These are phyloP conservation scores for Lasius fuliginosus DNA, from an alignment of 2,888 invertebrate species.

Conservation along the genomic window DNA sequence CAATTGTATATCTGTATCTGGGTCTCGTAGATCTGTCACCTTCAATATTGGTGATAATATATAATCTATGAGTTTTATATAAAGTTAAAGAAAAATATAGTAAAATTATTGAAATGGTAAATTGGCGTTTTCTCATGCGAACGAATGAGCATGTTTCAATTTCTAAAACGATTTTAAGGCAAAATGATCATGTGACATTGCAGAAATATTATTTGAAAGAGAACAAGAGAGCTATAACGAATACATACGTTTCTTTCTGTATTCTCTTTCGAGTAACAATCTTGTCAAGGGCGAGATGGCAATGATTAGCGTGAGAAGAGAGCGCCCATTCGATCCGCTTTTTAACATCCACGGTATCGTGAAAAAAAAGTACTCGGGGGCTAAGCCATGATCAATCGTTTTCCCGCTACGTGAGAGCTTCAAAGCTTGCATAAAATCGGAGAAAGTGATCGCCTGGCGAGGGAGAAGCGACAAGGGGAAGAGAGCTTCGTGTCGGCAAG, in stretches of 20 bases:
- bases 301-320: conserved; percentile 10
- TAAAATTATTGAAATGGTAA: neutral
- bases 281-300: neutral
- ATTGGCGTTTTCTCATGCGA: neutral
- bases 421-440: conserved; percentile 35
- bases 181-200: neutral
- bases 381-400: conserved; percentile 44
- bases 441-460: conserved; percentile 31
- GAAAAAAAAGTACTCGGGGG: conserved; percentile 6
- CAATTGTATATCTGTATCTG: too few species aligned
- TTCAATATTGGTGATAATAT: too few species aligned
- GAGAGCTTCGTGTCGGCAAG: neutral
- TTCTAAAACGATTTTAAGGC: neutral
- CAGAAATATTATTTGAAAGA: neutral
- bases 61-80: too few species aligned
- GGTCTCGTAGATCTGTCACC: too few species aligned
- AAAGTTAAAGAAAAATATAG: too few species aligned
- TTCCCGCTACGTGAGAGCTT: conserved; percentile 31
- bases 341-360: neutral
- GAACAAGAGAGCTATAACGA: neutral
- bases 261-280: neutral
- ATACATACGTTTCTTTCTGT: neutral
- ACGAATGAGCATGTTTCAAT: neutral
- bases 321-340: conserved; percentile 2
- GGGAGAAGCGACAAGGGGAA: conserved; percentile 1